phyloP scores from a whole-genome alignment of 2,888 invertebrate genomes.

The Zaprionus lineosus region DNA sequence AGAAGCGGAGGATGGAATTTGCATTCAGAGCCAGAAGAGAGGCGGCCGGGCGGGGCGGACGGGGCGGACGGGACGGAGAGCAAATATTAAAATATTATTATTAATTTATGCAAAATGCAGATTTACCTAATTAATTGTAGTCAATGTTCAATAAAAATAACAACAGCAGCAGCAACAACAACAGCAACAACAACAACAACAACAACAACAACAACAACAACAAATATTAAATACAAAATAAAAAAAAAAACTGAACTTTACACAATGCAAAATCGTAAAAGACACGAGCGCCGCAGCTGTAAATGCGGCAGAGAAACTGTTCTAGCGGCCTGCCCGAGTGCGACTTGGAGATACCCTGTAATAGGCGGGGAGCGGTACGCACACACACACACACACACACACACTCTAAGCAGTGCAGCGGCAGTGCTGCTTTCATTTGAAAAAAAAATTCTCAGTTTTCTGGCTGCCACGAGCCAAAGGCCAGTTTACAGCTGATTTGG shows the following conservation, averaged over 20 bases:
- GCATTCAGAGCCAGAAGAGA: slow-evolving; percentile 43
- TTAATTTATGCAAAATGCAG: slow-evolving; percentile 76
- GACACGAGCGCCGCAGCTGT: slow-evolving; percentile 21
- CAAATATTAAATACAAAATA: slow-evolving; percentile 5
- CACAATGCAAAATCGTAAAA: slow-evolving; percentile 68
- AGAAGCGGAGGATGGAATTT: slow-evolving; percentile 42
- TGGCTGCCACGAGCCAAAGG: no score
- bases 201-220: background rate
- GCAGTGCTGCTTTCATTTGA: no score
- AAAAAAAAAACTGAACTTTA: slow-evolving; percentile 47
- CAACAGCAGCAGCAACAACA: slow-evolving; percentile 9
- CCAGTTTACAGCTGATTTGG: slow-evolving; percentile 2
- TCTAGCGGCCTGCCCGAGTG: no score
- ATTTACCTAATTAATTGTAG: slow-evolving; percentile 74
- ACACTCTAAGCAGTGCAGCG: no score
- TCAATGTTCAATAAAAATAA: slow-evolving; percentile 71
- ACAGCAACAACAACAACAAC: background rate
- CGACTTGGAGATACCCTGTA: no score
- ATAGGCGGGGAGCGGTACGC: no score
- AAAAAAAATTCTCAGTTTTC: no score
- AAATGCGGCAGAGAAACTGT: no score
- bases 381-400: background rate
- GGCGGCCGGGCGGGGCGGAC: slow-evolving; percentile 30
- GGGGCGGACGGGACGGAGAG: no score
- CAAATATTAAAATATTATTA: slow-evolving; percentile 60